A percentile compares a stretch with the other conserved stretches of the same genome.
Conservation (phyloP, 2,888 invertebrate species). For the Alviniconcha strummeri region DNA sequence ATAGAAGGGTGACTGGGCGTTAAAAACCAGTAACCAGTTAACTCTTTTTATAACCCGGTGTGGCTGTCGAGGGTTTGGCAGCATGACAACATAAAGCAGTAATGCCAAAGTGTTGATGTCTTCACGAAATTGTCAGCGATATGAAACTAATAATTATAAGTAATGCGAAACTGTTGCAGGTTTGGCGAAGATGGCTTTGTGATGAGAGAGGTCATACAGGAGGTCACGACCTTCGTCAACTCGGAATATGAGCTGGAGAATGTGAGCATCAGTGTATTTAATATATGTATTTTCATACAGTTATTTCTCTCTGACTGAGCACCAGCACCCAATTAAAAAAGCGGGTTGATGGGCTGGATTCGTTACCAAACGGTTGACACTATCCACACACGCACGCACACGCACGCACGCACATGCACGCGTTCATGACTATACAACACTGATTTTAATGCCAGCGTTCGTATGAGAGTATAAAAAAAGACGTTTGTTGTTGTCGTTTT, state of each 20-base stretch:
- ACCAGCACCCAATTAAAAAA: not conserved
- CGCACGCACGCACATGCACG: conserved; percentile 6
- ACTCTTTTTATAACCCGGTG: too few relatives aligned
- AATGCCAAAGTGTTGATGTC: too few relatives aligned
- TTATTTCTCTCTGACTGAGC: not conserved
- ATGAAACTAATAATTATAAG: too few relatives aligned
- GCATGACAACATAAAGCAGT: too few relatives aligned
- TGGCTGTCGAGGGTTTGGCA: too few relatives aligned
- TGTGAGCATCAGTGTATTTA: conserved; percentile 45
- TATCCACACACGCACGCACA: not conserved
- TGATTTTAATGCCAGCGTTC: too few relatives aligned
- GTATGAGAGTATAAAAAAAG: too few relatives aligned
- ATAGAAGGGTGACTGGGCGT: too few relatives aligned
- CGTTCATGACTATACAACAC: not conserved
- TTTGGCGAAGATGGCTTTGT: conserved; percentile 67
- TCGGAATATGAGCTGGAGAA: conserved; percentile 66
- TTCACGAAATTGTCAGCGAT: too few relatives aligned
- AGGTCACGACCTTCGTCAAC: conserved; percentile 66
- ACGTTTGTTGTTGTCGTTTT: too few relatives aligned
- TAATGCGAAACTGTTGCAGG: conserved; percentile 46
- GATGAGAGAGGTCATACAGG: conserved; percentile 65
- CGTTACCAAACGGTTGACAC: not conserved
- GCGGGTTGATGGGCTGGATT: too few relatives aligned
- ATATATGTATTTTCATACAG: not conserved
- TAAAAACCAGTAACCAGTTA: too few relatives aligned